Conservation (phyloP, 2,113 vertebrate species). For the Sisor rabdophorus region DNA sequence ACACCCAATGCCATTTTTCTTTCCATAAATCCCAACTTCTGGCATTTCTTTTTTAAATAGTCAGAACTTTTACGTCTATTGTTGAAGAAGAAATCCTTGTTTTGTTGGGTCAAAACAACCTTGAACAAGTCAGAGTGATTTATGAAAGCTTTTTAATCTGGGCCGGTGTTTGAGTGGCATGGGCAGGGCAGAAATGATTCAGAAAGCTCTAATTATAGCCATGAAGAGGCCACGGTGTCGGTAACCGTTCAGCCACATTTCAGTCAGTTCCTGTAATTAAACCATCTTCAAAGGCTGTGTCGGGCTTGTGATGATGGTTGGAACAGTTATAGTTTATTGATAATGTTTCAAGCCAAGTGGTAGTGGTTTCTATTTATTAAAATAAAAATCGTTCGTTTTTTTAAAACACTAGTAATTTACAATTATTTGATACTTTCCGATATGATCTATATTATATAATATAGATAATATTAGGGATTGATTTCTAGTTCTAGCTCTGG, state of each 20-base stretch:
- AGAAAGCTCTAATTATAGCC: slow-evolving; percentile 5
- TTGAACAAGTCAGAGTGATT: background rate
- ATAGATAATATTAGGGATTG: background rate
- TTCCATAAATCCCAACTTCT: no score
- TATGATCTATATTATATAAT: no score
- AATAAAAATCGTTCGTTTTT: background rate
- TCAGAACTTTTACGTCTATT: no score
- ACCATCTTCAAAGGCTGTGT: slow-evolving; percentile 11
- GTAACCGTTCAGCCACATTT: slow-evolving; percentile 16
- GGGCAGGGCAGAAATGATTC: slow-evolving; percentile 1
- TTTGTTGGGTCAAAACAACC: background rate
- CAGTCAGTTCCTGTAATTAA: slow-evolving; percentile 25
- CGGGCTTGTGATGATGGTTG: background rate
- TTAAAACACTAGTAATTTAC: background rate
- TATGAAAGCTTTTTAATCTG: background rate
- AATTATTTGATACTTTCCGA: no score
- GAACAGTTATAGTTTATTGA: background rate
- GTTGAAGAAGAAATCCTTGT: background rate
- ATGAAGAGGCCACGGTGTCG: slow-evolving; percentile 2
- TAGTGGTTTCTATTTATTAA: background rate
- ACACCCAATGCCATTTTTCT: no score
- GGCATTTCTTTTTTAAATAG: background rate
- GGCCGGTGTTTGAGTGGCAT: background rate
- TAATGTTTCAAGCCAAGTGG: background rate
- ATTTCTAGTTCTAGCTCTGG: background rate